These are phyloP conservation scores for Eurystomus gularis DNA, from an alignment of 2,113 vertebrate genomes.

Conservation along the genomic window DNA sequence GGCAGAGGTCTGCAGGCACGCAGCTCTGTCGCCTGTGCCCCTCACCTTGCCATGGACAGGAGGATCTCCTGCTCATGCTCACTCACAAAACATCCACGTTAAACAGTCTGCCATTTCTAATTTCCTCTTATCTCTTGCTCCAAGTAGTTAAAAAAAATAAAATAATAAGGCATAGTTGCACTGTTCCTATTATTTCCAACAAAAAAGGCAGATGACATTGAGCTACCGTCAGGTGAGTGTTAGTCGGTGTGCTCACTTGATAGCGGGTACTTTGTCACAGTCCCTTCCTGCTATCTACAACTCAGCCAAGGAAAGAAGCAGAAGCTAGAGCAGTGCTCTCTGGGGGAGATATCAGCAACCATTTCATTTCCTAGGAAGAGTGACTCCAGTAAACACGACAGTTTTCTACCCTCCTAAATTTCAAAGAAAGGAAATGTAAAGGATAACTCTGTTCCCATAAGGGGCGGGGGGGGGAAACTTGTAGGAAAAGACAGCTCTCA, in stretches of 20 bases:
- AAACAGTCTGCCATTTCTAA: neutral
- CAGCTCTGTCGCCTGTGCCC: neutral
- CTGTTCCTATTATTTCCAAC: neutral
- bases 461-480: neutral
- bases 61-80: neutral
- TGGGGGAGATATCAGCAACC: neutral
- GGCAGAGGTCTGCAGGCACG: rapidly evolving
- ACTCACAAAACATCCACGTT: neutral
- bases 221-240: neutral
- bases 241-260: rapidly evolving
- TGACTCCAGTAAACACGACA: neutral
- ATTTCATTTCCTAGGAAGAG: neutral
- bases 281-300: neutral
- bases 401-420: neutral
- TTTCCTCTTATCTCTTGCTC: neutral
- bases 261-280: neutral
- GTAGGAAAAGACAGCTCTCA: neutral
- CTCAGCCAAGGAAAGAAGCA: neutral
- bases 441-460: neutral
- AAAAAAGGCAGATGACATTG: neutral
- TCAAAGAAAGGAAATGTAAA: neutral
- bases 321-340: neutral
- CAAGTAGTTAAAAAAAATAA: neutral
- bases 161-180: neutral
- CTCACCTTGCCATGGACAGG: rapidly evolving